Evolutionary conservation across 2,888 invertebrate genomes (phyloP), one percentile per base, ranked within the genome.

Genomic region (Cabera pusaria): DNA sequence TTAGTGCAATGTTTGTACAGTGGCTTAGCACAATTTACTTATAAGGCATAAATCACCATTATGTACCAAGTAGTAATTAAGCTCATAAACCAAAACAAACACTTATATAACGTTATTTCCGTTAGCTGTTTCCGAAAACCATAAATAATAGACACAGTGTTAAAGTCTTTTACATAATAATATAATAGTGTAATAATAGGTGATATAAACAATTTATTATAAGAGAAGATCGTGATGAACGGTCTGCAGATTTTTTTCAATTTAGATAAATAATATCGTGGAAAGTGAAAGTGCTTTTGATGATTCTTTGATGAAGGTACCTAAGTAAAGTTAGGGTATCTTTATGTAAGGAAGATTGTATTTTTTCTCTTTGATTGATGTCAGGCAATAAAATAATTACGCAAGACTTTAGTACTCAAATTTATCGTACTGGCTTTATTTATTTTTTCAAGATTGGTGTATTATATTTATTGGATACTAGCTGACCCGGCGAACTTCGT

Each of bases 221-320:
- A 45, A 44, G 36, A 31, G 19, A 6, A 23, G 21, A 9, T 41
- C 33, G 29, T 47, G 42, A 46, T 44, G 35, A 36, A 43, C 14
- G 40, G 25, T 27, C 22, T 16, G 39, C 14, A 28, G 32, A 36
- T 40, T 36, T 38, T n/a, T 43, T 47, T 45, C 37, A 39, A 44
- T 47, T 45, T 42, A 40, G 25, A 42, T 35, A 45, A 28, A 34
- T 44, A 45, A 41, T 28, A 7, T 31, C 38, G 37, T 33, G 25
- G 35, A 2, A 27, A 41, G 49, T 42, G 49, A 52, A 49, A 52
- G 52, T n/a, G n/a, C n/a, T n/a, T n/a, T n/a, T n/a, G n/a, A n/a
- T n/a, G n/a, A n/a, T n/a, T n/a, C n/a, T n/a, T n/a, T n/a, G n/a
- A n/a, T n/a, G n/a, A n/a, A n/a, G n/a, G n/a, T n/a, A n/a, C n/a